Percentiles rank a stretch among this genome's conserved stretches.
These are phyloP conservation scores for Leptinotarsa lineolata DNA, from an alignment of 1,140 invertebrate genomes.

Conservation along the genomic window DNA sequence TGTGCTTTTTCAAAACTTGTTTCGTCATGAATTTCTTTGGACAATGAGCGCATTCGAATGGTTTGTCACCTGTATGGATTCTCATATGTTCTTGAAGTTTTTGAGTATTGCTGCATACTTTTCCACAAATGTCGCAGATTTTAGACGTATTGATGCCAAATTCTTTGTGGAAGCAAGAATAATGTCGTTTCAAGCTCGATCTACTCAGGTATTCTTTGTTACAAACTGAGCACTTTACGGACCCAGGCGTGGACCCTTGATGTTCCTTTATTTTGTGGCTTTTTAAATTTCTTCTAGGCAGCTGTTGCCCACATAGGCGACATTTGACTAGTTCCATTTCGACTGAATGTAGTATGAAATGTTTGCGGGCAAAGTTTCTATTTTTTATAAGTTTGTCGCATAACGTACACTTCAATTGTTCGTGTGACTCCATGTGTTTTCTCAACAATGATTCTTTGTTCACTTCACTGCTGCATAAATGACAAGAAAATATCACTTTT, in stretches of 20 bases:
- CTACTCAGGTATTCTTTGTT: slow-evolving; percentile 9
- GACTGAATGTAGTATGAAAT: neutral
- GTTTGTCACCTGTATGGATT: slow-evolving; percentile 63
- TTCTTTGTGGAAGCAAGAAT: slow-evolving; percentile 8
- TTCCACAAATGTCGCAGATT: slow-evolving; percentile 38
- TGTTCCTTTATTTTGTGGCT: neutral
- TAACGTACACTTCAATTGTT: no score
- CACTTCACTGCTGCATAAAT: no score
- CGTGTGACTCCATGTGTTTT: no score
- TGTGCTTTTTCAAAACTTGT: slow-evolving; percentile 55
- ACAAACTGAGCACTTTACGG: slow-evolving; percentile 11
- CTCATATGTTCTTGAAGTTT: slow-evolving; percentile 67
- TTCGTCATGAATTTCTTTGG: slow-evolving; percentile 60
- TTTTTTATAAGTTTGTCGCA: no score
- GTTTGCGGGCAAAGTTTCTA: neutral
- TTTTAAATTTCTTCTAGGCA: neutral
- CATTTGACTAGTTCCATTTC: neutral
- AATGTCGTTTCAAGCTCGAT: slow-evolving; percentile 7
- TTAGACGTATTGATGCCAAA: slow-evolving; percentile 15
- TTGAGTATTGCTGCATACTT: slow-evolving; percentile 40
- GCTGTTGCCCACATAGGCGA: neutral
- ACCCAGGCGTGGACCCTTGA: neutral
- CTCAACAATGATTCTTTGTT: no score
- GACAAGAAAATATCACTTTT: no score
- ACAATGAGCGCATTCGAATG: slow-evolving; percentile 61